Conservation (phyloP, 2,888 invertebrate species). For the Scaptomyza reducta region DNA sequence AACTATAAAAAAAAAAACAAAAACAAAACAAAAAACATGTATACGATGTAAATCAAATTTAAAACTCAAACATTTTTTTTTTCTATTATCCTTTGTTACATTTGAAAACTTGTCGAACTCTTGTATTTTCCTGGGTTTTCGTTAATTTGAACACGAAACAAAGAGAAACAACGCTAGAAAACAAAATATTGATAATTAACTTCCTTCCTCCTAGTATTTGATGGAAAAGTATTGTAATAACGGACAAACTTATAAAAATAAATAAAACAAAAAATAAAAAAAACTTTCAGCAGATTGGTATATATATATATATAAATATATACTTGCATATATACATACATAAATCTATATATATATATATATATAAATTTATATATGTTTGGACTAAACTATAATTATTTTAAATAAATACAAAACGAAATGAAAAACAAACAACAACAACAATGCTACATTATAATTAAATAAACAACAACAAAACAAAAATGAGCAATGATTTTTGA, state of each 20-base stretch:
- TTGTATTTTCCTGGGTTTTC: constrained; percentile 2
- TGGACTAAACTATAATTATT: constrained; percentile 61
- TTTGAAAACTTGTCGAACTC: constrained; percentile 4
- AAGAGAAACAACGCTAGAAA: background rate
- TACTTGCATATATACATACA: constrained; percentile 35
- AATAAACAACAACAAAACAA: constrained; percentile 55
- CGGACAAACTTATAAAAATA: constrained; percentile 11
- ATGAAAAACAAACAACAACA: constrained; percentile 35
- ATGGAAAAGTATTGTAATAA: constrained; percentile 65
- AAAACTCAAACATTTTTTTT: constrained; percentile 31
- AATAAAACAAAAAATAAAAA: constrained; percentile 5
- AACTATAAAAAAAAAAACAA: constrained; percentile 2
- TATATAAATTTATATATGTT: constrained; percentile 41
- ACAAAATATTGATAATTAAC: constrained; percentile 44
- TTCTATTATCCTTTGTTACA: constrained; percentile 10
- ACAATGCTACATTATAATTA: constrained; percentile 63
- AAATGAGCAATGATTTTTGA: background rate
- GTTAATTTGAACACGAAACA: background rate
- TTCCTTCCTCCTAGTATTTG: constrained; percentile 66
- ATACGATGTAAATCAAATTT: constrained; percentile 71
- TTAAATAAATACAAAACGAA: constrained; percentile 49
- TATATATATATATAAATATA: constrained; percentile 3
- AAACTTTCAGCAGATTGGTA: constrained; percentile 37
- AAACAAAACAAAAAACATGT: constrained; percentile 45
- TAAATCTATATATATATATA: constrained; percentile 20